phyloP scores from a whole-genome alignment of 2,888 invertebrate genomes.

The Callinectes sapidus region DNA sequence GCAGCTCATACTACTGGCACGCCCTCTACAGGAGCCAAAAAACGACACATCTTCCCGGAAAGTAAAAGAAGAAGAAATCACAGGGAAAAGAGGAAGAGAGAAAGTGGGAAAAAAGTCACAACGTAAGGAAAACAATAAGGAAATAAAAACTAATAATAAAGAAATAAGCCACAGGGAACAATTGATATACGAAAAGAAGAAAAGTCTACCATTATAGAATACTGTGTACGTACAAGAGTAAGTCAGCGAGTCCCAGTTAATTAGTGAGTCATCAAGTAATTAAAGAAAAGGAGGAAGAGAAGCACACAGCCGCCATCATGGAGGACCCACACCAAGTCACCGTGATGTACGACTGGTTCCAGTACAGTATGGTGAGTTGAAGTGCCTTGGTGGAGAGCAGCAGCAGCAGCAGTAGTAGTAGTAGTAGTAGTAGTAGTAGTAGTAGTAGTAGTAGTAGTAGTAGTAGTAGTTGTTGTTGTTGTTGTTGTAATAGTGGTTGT shows the following conservation, averaged over 20 bases:
- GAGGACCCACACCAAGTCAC: conserved; percentile 46
- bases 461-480: neutral
- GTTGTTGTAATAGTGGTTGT: neutral
- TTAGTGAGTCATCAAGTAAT: too few species aligned
- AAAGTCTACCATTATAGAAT: neutral
- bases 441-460: neutral
- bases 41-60: neutral
- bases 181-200: neutral
- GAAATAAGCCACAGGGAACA: neutral
- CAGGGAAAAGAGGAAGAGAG: neutral
- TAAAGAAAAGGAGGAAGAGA: neutral
- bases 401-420: neutral
- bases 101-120: neutral
- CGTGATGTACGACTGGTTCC: conserved; percentile 60
- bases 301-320: neutral
- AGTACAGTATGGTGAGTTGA: conserved; percentile 60
- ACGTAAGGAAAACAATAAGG: neutral
- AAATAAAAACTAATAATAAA: neutral
- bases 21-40: too few species aligned
- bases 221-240: too few species aligned
- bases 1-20: too few species aligned
- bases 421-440: neutral
- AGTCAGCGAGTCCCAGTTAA: neutral
- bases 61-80: neutral
- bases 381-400: neutral